Evolutionary conservation across 2,113 vertebrate species (phyloP).

Genomic region (Lagopus muta): DNA sequence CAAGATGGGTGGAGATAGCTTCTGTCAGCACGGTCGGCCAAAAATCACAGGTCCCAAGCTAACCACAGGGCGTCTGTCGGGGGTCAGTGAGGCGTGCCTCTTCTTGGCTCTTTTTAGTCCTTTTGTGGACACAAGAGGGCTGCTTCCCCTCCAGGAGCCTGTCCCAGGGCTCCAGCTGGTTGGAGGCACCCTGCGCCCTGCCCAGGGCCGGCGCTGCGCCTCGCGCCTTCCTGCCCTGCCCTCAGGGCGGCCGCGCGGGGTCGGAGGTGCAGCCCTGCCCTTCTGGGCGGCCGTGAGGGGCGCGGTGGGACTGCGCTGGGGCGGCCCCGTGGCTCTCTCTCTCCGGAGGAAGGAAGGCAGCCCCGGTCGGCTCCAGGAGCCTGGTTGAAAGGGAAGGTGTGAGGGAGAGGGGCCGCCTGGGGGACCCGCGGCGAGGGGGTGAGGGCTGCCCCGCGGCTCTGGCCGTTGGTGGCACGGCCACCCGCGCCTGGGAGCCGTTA

Average conservation of each 20-base stretch:
- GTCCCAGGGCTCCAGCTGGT: rapidly evolving
- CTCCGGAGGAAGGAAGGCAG: rapidly evolving
- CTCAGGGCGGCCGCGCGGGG: neutral
- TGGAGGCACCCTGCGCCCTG: neutral
- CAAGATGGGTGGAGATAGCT: neutral
- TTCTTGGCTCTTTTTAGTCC: rapidly evolving
- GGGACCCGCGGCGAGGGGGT: rapidly evolving
- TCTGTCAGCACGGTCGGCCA: rapidly evolving
- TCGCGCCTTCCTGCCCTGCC: too few relatives aligned
- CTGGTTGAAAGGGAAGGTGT: rapidly evolving
- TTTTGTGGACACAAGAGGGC: neutral
- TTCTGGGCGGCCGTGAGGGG: neutral
- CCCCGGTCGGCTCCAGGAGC: rapidly evolving
- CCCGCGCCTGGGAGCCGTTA: rapidly evolving
- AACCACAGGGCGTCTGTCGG: rapidly evolving
- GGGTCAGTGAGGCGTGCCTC: rapidly evolving
- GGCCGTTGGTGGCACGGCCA: neutral
- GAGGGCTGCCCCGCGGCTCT: rapidly evolving
- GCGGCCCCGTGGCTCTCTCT: rapidly evolving
- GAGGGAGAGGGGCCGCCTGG: neutral
- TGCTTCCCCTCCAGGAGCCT: neutral
- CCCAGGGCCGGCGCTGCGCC: rapidly evolving
- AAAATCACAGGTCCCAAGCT: neutral
- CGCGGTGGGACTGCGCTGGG: rapidly evolving
- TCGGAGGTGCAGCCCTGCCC: too few relatives aligned